phyloP scores from a whole-genome alignment of 2,888 invertebrate genomes.

The Troides helena region DNA sequence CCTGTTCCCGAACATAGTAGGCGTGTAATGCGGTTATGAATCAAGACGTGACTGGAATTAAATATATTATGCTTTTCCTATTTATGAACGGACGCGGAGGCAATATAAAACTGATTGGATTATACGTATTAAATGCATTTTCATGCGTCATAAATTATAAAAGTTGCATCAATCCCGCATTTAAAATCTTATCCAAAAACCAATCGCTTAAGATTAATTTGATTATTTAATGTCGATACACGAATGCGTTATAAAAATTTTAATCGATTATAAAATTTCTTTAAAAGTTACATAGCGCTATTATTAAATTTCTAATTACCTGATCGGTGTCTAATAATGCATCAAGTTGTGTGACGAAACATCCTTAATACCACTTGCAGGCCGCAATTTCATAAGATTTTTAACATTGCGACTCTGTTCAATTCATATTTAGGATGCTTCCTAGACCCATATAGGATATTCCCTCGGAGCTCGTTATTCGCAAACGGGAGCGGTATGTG shows the following conservation, averaged over 20 bases:
- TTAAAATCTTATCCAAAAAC: constrained; percentile 1
- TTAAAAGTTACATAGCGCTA: not conserved
- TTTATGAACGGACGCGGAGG: constrained; percentile 35
- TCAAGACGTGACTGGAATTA: constrained; percentile 55
- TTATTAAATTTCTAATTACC: constrained; percentile 37
- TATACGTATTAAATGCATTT: constrained; percentile 45
- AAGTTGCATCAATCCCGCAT: constrained; percentile 41
- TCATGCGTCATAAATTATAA: constrained; percentile 46
- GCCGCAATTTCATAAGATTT: not conserved
- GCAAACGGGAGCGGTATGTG: constrained; percentile 72
- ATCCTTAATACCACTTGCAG: not conserved
- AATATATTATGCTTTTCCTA: constrained; percentile 45
- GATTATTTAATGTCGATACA: constrained; percentile 7
- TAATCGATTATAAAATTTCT: not conserved
- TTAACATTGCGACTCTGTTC: constrained; percentile 52
- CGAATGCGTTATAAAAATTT: constrained; percentile 1
- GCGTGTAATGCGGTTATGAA: constrained; percentile 62
- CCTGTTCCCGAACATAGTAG: constrained; percentile 66
- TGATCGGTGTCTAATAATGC: not conserved
- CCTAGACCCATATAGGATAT: constrained; percentile 68
- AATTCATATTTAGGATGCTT: constrained; percentile 65
- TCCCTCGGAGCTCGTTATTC: constrained; percentile 63
- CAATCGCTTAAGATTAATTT: constrained; percentile 33
- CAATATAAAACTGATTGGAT: constrained; percentile 34
- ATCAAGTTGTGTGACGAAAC: not conserved